These are phyloP conservation scores for Hemicentrotus pulcherrimus DNA, from an alignment of 35 echinoderm and acorn worm genomes.

Conservation along the genomic window DNA sequence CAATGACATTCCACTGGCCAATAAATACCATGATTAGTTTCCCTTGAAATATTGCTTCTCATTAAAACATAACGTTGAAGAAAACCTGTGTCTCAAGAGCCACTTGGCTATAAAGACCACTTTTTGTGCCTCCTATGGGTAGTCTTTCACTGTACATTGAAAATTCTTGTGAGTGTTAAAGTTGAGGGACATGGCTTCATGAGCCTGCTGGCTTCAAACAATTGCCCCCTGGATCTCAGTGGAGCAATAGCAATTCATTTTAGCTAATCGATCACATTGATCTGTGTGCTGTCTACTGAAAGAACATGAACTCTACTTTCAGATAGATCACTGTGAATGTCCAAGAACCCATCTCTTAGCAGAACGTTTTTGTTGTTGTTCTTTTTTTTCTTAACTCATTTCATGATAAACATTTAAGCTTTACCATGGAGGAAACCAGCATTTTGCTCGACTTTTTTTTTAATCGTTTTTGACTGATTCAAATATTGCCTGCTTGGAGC, in stretches of 20 bases:
- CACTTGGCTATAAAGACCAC: too few species aligned
- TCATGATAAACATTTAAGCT: neutral
- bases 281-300: neutral
- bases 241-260: neutral
- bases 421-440: neutral
- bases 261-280: slow-evolving; percentile 1
- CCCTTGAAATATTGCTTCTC: too few species aligned
- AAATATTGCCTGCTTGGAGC: too few species aligned
- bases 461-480: too few species aligned
- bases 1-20: too few species aligned
- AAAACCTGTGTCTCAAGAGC: too few species aligned
- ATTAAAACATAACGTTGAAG: too few species aligned
- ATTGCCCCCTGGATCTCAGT: neutral
- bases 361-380: neutral
- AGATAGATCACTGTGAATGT: neutral
- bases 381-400: neutral
- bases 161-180: too few species aligned
- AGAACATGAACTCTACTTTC: neutral
- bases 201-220: neutral
- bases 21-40: too few species aligned
- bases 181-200: neutral
- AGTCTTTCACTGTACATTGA: too few species aligned
- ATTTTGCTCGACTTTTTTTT: too few species aligned
- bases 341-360: neutral
- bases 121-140: too few species aligned